Percentiles rank a stretch among this genome's conserved stretches.
These are phyloP conservation scores for Tachina fera DNA, from an alignment of 2,888 invertebrate species.

Conservation along the genomic window DNA sequence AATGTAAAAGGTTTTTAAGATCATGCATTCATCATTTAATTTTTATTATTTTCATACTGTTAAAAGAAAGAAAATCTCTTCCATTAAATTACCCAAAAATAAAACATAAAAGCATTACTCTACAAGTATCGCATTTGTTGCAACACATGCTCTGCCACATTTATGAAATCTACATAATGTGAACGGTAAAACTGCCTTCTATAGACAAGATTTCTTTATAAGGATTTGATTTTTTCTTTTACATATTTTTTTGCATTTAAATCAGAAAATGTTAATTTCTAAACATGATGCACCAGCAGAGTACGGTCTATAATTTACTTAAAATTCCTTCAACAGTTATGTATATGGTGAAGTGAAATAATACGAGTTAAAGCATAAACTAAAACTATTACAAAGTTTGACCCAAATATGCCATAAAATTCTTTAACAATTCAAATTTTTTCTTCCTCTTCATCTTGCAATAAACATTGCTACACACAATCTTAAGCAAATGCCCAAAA, in stretches of 20 bases:
- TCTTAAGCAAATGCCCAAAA: slow-evolving; percentile 59
- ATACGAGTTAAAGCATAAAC: slow-evolving; percentile 51
- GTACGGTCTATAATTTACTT: slow-evolving; percentile 26
- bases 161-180: slow-evolving; percentile 41
- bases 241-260: slow-evolving; percentile 10
- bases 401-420: slow-evolving; percentile 73
- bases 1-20: too few species aligned
- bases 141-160: slow-evolving; percentile 14
- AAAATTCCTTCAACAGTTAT: slow-evolving; percentile 24
- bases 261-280: slow-evolving; percentile 36
- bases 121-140: slow-evolving; percentile 46
- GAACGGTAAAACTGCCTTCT: slow-evolving; percentile 59
- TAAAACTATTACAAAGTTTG: slow-evolving; percentile 73
- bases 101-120: slow-evolving; percentile 26
- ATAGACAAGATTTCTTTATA: slow-evolving; percentile 42
- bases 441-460: background rate
- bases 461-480: slow-evolving; percentile 38
- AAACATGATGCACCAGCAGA: slow-evolving; percentile 18
- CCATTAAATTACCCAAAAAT: slow-evolving; percentile 57
- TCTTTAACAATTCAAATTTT: slow-evolving; percentile 38
- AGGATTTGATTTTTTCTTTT: background rate
- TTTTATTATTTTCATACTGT: slow-evolving; percentile 10
- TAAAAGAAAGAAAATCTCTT: slow-evolving; percentile 52
- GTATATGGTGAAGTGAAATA: slow-evolving; percentile 16
- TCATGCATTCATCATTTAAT: background rate